Percentiles rank a stretch among this genome's conserved stretches.
phyloP scores from a whole-genome alignment of 2,888 invertebrate genomes.

The Theodoxus fluviatilis region DNA sequence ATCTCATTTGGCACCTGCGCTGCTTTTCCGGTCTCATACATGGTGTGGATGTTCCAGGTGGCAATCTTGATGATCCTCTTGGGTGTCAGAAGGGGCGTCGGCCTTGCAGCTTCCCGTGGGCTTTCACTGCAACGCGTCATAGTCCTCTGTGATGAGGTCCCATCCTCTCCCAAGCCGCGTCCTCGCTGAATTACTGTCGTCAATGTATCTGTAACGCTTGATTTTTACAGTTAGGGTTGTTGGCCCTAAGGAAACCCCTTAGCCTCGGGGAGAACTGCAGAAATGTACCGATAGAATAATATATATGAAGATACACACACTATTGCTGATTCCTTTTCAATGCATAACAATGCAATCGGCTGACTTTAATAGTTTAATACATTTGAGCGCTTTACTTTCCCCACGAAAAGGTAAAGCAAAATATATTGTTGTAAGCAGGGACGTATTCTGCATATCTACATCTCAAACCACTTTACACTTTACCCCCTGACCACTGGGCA shows the following conservation, averaged over 20 bases:
- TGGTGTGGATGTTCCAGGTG: conserved; percentile 7
- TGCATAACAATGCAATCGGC: too few relatives aligned
- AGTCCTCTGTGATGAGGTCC: neutral
- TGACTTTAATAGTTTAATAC: too few relatives aligned
- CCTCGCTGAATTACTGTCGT: neutral
- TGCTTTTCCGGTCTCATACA: conserved; percentile 7
- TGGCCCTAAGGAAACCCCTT: neutral
- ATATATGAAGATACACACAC: too few relatives aligned
- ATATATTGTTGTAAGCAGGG: too few relatives aligned
- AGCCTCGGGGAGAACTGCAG: conserved; percentile 10
- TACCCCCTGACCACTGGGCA: too few relatives aligned
- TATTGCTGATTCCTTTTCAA: too few relatives aligned
- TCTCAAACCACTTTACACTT: too few relatives aligned
- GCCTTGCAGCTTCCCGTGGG: conserved; percentile 13
- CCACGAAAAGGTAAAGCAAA: too few relatives aligned
- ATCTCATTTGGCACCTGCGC: conserved; percentile 8
- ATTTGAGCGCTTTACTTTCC: too few relatives aligned
- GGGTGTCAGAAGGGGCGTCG: conserved; percentile 18
- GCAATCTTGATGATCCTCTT: neutral
- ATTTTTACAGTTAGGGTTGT: neutral
- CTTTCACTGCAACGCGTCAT: conserved; percentile 11
- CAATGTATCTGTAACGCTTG: conserved; percentile 3
- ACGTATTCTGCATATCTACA: too few relatives aligned
- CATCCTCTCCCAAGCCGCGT: neutral
- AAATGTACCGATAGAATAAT: too few relatives aligned